Percentiles rank a stretch among this genome's conserved stretches.
Evolutionary conservation across 2,113 vertebrate species (phyloP).

Genomic region (Pygathrix nemaeus): DNA sequence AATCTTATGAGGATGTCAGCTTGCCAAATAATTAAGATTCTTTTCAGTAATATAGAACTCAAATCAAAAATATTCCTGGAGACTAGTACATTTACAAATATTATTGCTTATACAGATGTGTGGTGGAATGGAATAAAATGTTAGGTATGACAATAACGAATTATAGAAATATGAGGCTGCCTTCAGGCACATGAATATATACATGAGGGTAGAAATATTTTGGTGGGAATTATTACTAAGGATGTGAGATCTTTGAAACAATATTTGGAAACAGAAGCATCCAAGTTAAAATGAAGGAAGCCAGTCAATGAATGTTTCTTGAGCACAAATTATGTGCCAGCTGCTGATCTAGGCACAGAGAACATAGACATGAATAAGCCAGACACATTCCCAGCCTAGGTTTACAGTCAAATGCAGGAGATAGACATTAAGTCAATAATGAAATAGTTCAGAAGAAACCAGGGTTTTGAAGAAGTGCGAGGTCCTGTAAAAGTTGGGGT

Average conservation of each 20-base stretch:
- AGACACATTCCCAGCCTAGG: background rate
- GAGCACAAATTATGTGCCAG: background rate
- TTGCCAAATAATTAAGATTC: constrained; percentile 80
- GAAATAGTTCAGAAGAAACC: background rate
- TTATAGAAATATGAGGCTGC: constrained; percentile 70
- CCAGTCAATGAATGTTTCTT: constrained; percentile 26
- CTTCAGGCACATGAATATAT: constrained; percentile 76
- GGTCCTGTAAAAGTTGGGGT: background rate
- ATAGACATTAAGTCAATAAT: background rate
- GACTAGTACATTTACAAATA: constrained; percentile 45
- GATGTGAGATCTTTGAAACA: constrained; percentile 58
- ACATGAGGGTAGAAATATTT: constrained; percentile 56
- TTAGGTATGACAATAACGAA: constrained; percentile 72
- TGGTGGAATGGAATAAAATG: constrained; percentile 74
- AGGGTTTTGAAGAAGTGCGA: background rate
- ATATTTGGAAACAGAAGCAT: constrained; percentile 54
- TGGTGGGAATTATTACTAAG: constrained; percentile 53
- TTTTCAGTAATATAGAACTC: constrained; percentile 74
- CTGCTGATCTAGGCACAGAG: background rate
- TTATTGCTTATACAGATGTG: constrained; percentile 79
- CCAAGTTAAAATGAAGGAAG: constrained; percentile 37
- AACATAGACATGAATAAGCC: background rate
- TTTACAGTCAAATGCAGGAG: background rate
- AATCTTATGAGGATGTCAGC: constrained; percentile 58
- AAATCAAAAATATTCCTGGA: constrained; percentile 71